Evolutionary conservation across 2,888 invertebrate species (phyloP).

Genomic region (Sisyra nigra): DNA sequence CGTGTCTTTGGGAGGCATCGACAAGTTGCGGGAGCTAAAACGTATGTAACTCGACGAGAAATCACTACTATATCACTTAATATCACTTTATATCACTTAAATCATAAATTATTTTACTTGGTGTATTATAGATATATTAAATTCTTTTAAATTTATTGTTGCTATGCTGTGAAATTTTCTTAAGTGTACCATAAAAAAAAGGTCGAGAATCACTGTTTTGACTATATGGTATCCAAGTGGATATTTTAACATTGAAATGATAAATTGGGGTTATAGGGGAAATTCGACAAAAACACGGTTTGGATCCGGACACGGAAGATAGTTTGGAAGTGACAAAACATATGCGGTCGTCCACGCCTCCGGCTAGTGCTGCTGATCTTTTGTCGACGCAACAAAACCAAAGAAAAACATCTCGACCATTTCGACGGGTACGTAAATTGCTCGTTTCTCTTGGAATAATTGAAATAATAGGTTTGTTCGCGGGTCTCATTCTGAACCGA

Average conservation of each 20-base stretch:
- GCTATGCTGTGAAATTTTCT: neutral
- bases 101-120: neutral
- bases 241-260: slow-evolving; percentile 4
- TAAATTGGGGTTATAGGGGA: slow-evolving; percentile 20
- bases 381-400: slow-evolving; percentile 77
- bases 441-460: slow-evolving; percentile 16
- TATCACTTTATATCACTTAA: neutral
- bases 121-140: neutral
- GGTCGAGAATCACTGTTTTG: neutral
- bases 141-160: neutral
- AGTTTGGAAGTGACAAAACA: slow-evolving; percentile 84
- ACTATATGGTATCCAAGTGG: no score
- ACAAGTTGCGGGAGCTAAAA: slow-evolving; percentile 65
- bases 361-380: slow-evolving; percentile 80
- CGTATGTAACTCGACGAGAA: slow-evolving; percentile 20
- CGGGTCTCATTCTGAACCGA: no score
- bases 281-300: slow-evolving; percentile 48
- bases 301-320: slow-evolving; percentile 75
- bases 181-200: neutral
- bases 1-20: slow-evolving; percentile 82
- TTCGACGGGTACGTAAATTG: slow-evolving; percentile 46
- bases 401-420: slow-evolving; percentile 51
- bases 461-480: slow-evolving; percentile 12
- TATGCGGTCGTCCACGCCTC: slow-evolving; percentile 92
- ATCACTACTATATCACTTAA: neutral